Evolutionary conservation across 2,888 invertebrate genomes (phyloP), one percentile per base, ranked within the genome.

Genomic region (Calliphora vomitoria): DNA sequence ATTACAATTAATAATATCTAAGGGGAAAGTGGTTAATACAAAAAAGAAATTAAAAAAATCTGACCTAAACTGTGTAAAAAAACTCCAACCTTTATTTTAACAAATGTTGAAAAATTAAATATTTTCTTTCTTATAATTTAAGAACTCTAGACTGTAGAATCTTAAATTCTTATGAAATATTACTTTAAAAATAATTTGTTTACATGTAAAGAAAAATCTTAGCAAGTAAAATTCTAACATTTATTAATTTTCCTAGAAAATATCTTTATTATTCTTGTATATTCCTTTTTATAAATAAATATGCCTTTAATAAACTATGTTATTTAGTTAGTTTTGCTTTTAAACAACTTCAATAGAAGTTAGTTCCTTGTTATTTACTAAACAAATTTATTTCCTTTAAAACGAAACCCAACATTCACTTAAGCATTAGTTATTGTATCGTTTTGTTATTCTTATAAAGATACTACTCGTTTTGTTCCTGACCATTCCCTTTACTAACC

Each of bases 381-480:
- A 20, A 55, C 31, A 35, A 35, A 75, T 31, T 44, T 47, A 62
- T 62, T 47, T 62, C 13, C 47, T 62, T 35, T 60, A 44, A n/a
- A 15, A 25, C 25, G 31, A 8, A 58, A 75, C 18, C 75, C 35
- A 62, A 47, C 60, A 6, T 47, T 55, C 20, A 64, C n/a, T 64
- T 38, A 10, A 64, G 38, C n/a, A 38, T 64, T 55, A 55, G 55
- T 47, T 62, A 47, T 47, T 62, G 50, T 38, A 38, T 50, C n/a
- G 18, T 31, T 71, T 71, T 60, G 50, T 58, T 60, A 47, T 13
- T 47, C 58, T 44, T 58, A 58, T 8, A 50, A 76, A 25, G n/a
- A 18, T 10, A 38, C 44, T 60, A 50, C 11, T 20, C 58, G 8
- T 13, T 8, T 79, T 47, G 4, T 31, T 31, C 15, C 13, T 60